phyloP scores from a whole-genome alignment of 2,797 vertebrate species.

The Gymnothorax javanicus region DNA sequence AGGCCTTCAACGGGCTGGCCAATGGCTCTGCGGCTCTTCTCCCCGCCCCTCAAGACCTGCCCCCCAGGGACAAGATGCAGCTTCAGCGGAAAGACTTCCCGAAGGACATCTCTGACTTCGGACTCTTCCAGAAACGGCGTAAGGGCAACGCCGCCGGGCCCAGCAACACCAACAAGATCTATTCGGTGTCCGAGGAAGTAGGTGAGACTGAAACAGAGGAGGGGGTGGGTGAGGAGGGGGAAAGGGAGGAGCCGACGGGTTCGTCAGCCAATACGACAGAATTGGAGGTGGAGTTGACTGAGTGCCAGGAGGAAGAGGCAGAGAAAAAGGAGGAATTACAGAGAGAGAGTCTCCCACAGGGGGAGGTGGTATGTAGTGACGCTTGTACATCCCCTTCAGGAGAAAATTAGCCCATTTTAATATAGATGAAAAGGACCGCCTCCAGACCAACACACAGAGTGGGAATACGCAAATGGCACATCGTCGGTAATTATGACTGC shows the following conservation, averaged over 20 bases:
- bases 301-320: slow-evolving; percentile 36
- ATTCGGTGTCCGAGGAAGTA: slow-evolving; percentile 87
- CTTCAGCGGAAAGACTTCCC: slow-evolving; percentile 77
- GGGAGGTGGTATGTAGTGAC: slow-evolving; percentile 39
- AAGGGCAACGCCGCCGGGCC: slow-evolving; percentile 63
- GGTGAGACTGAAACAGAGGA: slow-evolving; percentile 74
- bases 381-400: slow-evolving; percentile 35
- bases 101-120: slow-evolving; percentile 79
- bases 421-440: background rate
- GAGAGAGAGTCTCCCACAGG: slow-evolving; percentile 23
- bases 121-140: slow-evolving; percentile 80
- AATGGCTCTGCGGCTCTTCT: slow-evolving; percentile 76
- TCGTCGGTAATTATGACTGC: background rate
- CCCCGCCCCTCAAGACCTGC: slow-evolving; percentile 41
- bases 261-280: slow-evolving; percentile 11
- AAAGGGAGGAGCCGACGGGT: background rate
- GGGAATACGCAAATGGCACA: background rate
- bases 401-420: slow-evolving; percentile 41
- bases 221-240: slow-evolving; percentile 53
- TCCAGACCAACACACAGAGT: background rate
- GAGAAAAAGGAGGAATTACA: slow-evolving; percentile 26
- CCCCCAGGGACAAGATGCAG: slow-evolving; percentile 56
- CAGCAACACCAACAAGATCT: slow-evolving; percentile 75
- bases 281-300: background rate
- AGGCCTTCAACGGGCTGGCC: slow-evolving; percentile 74